A percentile compares a stretch with the other conserved stretches of the same genome.
Evolutionary conservation across 2,888 invertebrate genomes (phyloP).

Genomic region (Drosophila niveifrons): DNA sequence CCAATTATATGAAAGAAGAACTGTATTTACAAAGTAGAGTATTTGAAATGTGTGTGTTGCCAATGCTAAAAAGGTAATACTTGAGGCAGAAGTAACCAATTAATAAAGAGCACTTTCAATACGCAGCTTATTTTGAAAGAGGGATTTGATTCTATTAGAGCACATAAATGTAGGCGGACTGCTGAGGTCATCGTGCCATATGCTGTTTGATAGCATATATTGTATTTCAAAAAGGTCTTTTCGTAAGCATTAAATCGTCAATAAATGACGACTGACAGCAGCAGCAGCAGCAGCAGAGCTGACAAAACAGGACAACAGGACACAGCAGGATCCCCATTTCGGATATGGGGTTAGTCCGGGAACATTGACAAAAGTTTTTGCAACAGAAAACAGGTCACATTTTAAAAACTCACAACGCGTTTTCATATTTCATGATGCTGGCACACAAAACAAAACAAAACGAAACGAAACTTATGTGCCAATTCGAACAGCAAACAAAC

Average conservation of each 20-base stretch:
- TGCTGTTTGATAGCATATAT: neutral
- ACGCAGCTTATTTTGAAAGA: no score
- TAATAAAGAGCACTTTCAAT: no score
- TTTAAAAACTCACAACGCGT: constrained; percentile 47
- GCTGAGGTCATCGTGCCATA: no score
- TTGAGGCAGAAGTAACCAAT: no score
- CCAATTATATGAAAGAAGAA: constrained; percentile 1
- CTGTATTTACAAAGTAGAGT: neutral
- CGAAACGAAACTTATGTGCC: constrained; percentile 34
- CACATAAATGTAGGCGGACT: no score
- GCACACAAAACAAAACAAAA: constrained; percentile 15
- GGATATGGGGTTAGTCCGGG: constrained; percentile 52
- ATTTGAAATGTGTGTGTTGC: no score
- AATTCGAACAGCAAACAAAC: constrained; percentile 15
- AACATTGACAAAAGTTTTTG: constrained; percentile 48
- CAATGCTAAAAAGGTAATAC: no score
- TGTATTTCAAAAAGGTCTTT: constrained; percentile 8
- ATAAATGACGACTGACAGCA: constrained; percentile 49
- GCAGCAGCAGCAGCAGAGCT: neutral
- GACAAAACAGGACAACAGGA: constrained; percentile 22
- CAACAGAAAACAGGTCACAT: constrained; percentile 34
- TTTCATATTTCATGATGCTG: constrained; percentile 61
- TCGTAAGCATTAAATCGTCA: constrained; percentile 43
- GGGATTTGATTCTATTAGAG: no score
- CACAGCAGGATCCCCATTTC: constrained; percentile 19